These are phyloP conservation scores for Sesamia nonagrioides DNA, from an alignment of 1,140 invertebrate species.

Conservation along the genomic window DNA sequence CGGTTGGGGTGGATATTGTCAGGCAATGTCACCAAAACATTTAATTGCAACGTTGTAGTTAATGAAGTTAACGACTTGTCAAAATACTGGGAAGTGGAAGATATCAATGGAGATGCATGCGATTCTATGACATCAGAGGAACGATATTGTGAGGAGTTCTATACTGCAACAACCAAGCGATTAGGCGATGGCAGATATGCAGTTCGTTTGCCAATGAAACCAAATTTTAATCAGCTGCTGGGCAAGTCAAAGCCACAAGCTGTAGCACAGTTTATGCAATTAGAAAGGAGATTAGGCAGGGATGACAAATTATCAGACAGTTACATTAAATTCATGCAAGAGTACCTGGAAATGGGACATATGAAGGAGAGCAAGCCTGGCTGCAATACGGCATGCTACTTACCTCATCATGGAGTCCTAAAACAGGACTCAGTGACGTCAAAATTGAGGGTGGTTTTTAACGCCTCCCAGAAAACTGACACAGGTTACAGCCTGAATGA, in stretches of 20 bases:
- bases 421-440: not conserved
- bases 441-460: constrained; percentile 46
- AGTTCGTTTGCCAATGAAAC: not conserved
- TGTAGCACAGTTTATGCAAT: not conserved
- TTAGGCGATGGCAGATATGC: not conserved
- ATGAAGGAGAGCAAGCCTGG: not conserved
- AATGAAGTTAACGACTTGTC: not conserved
- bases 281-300: not conserved
- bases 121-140: not conserved
- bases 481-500: not conserved
- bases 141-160: not conserved
- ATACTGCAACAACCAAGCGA: not conserved
- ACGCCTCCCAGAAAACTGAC: constrained; percentile 29
- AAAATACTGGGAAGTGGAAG: constrained; percentile 7
- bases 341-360: not conserved
- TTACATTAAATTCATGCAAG: not conserved
- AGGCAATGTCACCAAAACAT: constrained; percentile 7
- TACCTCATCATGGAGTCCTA: not conserved
- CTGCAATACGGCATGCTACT: not conserved
- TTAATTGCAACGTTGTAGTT: not conserved
- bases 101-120: not conserved
- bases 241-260: not conserved
- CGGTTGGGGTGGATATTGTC: not conserved
- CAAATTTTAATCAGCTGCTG: not conserved
- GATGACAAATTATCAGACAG: not conserved